Evolutionary conservation across 2,113 vertebrate species (phyloP), one percentile per base, ranked within the genome.

Genomic region (Crotalus viridis): DNA sequence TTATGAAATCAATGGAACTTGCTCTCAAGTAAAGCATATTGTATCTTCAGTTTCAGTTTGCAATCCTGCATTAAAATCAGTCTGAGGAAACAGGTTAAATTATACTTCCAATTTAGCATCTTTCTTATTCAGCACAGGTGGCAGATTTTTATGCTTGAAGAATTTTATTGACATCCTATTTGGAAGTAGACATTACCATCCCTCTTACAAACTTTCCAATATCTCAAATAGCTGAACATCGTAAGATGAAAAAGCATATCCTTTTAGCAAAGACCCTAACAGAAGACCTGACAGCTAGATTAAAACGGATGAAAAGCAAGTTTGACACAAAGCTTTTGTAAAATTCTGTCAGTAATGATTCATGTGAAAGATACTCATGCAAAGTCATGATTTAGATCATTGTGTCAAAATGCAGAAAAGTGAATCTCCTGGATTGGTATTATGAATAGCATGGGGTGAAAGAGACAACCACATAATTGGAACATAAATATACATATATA

Each of bases 201-300:
- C 95, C 88, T 95, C 94, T 93, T 64, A 89, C 86, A 93, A 93
- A 21, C 24, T n/a, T 94, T 93, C 24, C 89, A 92, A n/a, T 90
- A 95, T 91, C 21, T 93, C 33, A 74, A 3, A 61, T 92, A 93
- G 87, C 55, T 96, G 89, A 91, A 95, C 15, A 94, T 94, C 81
- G 95, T 87, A 94, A 39, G 81, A 43, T 59, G 0, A 92, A 21
- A 57, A 95, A 92, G 93, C 86, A 92, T 51, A 52, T 93, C 61
- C 51, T 56, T 54, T 26, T 90, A 88, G 92, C 55, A 96, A 95
- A 57, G 43, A 64, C 0, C 0, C 89, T 54, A 94, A 15, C 87
- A 3, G 69, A 89, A 85, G 46, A 64, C 21, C 4, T 85, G 88
- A 85, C 94, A 95, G 28, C 2, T 91, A n/a, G 28, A 93, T 55